These are phyloP conservation scores for Strigamia maritima DNA, from an alignment of 2,888 invertebrate species.

Conservation along the genomic window DNA sequence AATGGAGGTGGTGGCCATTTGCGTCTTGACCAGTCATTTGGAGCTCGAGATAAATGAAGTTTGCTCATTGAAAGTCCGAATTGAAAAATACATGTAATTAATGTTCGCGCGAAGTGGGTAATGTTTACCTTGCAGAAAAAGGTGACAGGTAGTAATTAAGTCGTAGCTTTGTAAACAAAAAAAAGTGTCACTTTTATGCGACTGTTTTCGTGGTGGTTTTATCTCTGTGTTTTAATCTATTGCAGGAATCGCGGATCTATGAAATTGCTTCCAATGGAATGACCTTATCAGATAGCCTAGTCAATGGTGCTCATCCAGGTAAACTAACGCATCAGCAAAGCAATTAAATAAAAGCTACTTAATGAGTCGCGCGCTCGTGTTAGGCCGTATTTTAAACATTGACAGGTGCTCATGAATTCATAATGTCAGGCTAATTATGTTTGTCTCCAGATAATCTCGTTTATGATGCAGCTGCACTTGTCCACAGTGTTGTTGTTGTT, in stretches of 20 bases:
- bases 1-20: background rate
- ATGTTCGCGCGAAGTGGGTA: background rate
- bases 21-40: background rate
- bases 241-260: conserved; percentile 79
- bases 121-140: background rate
- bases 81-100: background rate
- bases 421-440: background rate
- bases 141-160: background rate
- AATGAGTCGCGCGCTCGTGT: background rate
- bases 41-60: background rate
- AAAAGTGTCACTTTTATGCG: background rate
- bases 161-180: background rate
- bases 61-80: background rate
- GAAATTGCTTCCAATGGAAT: conserved; percentile 62
- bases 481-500: background rate
- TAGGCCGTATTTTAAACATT: background rate
- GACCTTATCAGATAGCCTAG: conserved; percentile 41
- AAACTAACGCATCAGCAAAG: conserved; percentile 1
- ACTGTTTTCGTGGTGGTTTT: background rate
- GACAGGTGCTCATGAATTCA: conserved; percentile 4
- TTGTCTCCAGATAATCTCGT: background rate
- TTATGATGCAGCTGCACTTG: background rate
- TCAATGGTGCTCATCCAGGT: conserved; percentile 42
- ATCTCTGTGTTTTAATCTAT: background rate
- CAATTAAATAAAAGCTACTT: background rate